phyloP scores from a whole-genome alignment of 1,140 invertebrate species.

The Sinonovacula constricta region DNA sequence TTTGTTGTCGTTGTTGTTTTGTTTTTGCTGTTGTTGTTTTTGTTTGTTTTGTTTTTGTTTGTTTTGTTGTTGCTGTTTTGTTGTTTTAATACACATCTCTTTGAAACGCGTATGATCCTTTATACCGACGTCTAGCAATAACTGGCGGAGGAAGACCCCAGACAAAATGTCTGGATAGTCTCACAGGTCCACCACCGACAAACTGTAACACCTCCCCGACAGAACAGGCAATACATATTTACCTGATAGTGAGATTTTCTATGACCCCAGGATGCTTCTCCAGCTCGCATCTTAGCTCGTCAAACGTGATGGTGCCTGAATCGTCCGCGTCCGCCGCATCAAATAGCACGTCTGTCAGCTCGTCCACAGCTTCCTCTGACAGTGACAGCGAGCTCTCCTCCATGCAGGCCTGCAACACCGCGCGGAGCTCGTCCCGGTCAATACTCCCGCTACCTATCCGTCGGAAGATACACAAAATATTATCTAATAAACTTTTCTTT shows the following conservation, averaged over 20 bases:
- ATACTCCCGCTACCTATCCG: conserved; percentile 94
- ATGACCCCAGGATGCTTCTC: conserved; percentile 92
- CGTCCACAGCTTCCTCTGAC: conserved; percentile 91
- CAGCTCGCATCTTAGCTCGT: conserved; percentile 90
- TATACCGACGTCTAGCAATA: background rate
- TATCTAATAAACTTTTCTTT: too few relatives aligned
- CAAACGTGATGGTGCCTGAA: conserved; percentile 92
- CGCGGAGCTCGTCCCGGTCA: conserved; percentile 90
- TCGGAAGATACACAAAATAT: too few relatives aligned
- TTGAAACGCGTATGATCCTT: too few relatives aligned
- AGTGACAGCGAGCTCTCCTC: conserved; percentile 96
- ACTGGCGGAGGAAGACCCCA: background rate
- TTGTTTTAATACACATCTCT: too few relatives aligned
- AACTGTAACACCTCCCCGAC: background rate
- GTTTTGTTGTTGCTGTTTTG: too few relatives aligned
- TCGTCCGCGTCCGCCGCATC: conserved; percentile 92
- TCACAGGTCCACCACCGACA: background rate
- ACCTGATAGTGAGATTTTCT: conserved; percentile 95
- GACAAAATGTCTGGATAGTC: background rate
- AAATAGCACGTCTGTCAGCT: conserved; percentile 92
- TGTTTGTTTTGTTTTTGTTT: too few relatives aligned
- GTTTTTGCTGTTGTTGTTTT: too few relatives aligned
- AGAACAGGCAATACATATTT: too few relatives aligned
- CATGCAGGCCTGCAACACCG: conserved; percentile 95
- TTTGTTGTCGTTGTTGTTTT: too few relatives aligned